Evolutionary conservation across 2,113 vertebrate genomes (phyloP).

Genomic region (Pantherophis guttatus): DNA sequence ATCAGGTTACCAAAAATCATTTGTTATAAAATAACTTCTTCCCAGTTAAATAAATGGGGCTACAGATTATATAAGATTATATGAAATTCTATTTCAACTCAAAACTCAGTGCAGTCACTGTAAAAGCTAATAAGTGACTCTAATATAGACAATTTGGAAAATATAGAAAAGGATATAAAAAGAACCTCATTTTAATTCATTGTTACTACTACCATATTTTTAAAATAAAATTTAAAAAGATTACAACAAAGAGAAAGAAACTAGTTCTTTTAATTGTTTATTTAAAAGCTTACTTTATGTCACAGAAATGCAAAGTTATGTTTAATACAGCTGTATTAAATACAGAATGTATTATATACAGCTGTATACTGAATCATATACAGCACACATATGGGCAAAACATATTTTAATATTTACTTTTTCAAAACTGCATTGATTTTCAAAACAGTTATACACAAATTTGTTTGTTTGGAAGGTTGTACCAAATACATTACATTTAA

Average conservation of each 20-base stretch:
- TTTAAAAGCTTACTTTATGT: slow-evolving; percentile 83
- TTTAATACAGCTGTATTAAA: slow-evolving; percentile 71
- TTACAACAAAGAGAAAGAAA: slow-evolving; percentile 76
- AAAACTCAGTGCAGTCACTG: slow-evolving; percentile 73
- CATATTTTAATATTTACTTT: slow-evolving; percentile 87
- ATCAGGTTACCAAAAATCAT: slow-evolving; percentile 69
- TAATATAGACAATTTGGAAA: slow-evolving; percentile 78
- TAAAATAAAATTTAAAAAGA: slow-evolving; percentile 73
- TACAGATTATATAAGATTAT: slow-evolving; percentile 71
- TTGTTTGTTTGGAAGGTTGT: slow-evolving; percentile 75
- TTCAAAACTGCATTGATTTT: slow-evolving; percentile 83
- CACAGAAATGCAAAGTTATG: slow-evolving; percentile 79
- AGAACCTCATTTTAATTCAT: slow-evolving; percentile 76
- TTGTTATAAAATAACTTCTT: slow-evolving; percentile 68
- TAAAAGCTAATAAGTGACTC: slow-evolving; percentile 72
- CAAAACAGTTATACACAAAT: slow-evolving; percentile 76
- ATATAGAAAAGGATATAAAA: slow-evolving; percentile 70
- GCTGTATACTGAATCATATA: slow-evolving; percentile 80
- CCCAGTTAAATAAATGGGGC: slow-evolving; percentile 61
- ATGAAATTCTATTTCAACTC: slow-evolving; percentile 77
- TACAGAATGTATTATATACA: slow-evolving; percentile 65
- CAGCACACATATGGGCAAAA: slow-evolving; percentile 81
- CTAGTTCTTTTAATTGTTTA: slow-evolving; percentile 77
- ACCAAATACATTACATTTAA: slow-evolving; percentile 86
- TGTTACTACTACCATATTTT: slow-evolving; percentile 76